Conservation (phyloP, 2,113 vertebrate genomes). For the Ibidorhyncha struthersii region DNA sequence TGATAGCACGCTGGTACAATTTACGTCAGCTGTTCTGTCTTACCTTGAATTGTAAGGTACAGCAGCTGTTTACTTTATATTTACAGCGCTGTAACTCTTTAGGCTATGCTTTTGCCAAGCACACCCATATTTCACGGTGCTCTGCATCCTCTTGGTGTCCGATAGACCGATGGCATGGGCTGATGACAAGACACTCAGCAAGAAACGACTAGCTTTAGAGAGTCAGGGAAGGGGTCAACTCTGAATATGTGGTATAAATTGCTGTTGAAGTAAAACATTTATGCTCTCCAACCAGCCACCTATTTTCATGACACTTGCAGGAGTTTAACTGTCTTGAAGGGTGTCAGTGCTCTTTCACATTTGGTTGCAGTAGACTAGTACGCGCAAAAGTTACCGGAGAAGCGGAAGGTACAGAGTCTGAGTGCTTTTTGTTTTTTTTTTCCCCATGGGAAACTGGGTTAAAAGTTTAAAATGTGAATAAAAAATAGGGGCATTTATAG, state of each 20-base stretch:
- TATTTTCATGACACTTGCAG: not conserved
- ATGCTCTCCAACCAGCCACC: not conserved
- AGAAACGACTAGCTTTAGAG: not conserved
- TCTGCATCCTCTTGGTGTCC: not conserved
- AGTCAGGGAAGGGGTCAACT: not conserved
- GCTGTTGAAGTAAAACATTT: not conserved
- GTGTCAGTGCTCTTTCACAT: not conserved
- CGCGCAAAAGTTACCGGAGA: not conserved
- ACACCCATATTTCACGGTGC: conserved; percentile 33
- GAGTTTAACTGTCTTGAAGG: not conserved
- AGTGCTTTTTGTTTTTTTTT: not conserved
- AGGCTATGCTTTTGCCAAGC: conserved; percentile 55
- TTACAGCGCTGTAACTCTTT: conserved; percentile 63
- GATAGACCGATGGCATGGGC: not conserved
- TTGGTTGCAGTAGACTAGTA: not conserved
- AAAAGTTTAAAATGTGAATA: not conserved
- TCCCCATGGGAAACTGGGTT: not conserved
- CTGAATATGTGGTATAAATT: not conserved
- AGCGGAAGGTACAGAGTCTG: not conserved
- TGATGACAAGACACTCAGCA: not conserved
- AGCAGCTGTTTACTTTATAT: conserved; percentile 58
- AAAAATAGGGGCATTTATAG: not conserved
- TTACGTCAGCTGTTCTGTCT: conserved; percentile 63
- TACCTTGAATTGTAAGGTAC: conserved; percentile 65
- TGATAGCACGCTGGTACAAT: conserved; percentile 22